Evolutionary conservation across 2,797 vertebrate genomes (phyloP).

Genomic region (Harpagifer antarcticus): DNA sequence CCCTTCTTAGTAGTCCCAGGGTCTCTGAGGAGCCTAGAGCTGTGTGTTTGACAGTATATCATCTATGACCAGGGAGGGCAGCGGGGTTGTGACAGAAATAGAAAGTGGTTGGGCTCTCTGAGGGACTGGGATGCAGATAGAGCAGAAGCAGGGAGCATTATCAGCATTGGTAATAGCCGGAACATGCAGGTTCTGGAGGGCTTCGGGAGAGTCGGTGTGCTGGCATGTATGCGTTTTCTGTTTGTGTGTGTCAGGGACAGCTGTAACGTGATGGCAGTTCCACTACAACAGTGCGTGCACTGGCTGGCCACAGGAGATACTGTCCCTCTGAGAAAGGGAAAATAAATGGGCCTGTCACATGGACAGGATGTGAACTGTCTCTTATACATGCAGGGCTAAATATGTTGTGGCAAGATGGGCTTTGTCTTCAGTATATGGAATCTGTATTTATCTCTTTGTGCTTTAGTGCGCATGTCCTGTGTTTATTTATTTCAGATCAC

Average conservation of each 20-base stretch:
- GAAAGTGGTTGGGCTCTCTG: conserved; percentile 62
- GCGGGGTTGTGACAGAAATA: conserved; percentile 63
- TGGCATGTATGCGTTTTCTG: conserved; percentile 44
- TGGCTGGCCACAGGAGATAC: conserved; percentile 79
- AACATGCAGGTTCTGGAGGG: conserved; percentile 70
- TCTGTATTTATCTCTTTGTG: conserved; percentile 49
- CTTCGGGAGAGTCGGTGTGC: conserved; percentile 44
- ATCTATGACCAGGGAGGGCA: conserved; percentile 48
- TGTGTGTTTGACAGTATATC: conserved; percentile 55
- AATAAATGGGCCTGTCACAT: conserved; percentile 86
- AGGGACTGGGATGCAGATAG: conserved; percentile 65
- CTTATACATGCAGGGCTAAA: conserved; percentile 58
- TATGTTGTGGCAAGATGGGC: conserved; percentile 50
- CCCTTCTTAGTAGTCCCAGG: conserved; percentile 56
- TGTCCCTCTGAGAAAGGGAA: conserved; percentile 70
- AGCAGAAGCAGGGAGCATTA: conserved; percentile 58
- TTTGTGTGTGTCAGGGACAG: conserved; percentile 44
- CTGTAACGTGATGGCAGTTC: conserved; percentile 67
- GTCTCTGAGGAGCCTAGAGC: conserved; percentile 66
- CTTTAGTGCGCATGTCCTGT: conserved; percentile 9
- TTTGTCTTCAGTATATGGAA: conserved; percentile 50
- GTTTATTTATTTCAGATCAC: conserved; percentile 34
- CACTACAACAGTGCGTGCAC: conserved; percentile 46
- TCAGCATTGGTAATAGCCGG: conserved; percentile 75
- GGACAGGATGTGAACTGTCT: conserved; percentile 78